Conservation (phyloP, 2,888 invertebrate genomes). For the Eurois occulta region DNA sequence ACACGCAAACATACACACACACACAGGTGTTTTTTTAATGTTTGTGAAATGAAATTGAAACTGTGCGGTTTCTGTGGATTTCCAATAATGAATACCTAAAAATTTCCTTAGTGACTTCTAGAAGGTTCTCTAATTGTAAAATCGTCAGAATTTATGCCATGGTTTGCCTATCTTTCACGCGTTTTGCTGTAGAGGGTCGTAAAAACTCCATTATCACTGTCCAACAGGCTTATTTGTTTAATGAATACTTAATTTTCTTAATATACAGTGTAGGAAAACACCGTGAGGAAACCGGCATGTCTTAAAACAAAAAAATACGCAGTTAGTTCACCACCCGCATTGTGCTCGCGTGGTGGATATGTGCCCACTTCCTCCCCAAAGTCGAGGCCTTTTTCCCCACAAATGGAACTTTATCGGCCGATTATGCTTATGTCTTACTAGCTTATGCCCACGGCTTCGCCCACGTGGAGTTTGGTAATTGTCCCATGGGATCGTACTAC, state of each 20-base stretch:
- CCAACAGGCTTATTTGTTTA: not conserved
- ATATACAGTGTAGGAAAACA: not conserved
- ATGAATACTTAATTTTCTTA: not conserved
- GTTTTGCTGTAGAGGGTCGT: not conserved
- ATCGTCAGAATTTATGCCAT: not conserved
- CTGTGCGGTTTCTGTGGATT: too few species aligned
- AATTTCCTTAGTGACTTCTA: not conserved
- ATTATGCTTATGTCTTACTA: too few species aligned
- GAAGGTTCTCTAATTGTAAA: not conserved
- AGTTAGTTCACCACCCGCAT: not conserved
- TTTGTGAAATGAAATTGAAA: conserved; percentile 1
- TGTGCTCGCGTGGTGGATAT: not conserved
- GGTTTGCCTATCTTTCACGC: not conserved
- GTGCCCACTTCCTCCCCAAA: not conserved
- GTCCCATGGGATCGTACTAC: too few species aligned
- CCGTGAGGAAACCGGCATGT: not conserved
- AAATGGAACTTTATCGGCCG: not conserved
- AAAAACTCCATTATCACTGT: not conserved
- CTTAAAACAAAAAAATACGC: not conserved
- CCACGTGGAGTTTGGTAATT: too few species aligned
- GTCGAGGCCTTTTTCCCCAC: not conserved
- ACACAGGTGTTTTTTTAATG: too few species aligned
- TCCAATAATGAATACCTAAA: not conserved
- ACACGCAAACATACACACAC: too few species aligned
- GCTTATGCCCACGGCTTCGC: too few species aligned